Evolutionary conservation across 2,113 vertebrate genomes (phyloP), one percentile per base, ranked within the genome.

Genomic region (Mesocricetus auratus): DNA sequence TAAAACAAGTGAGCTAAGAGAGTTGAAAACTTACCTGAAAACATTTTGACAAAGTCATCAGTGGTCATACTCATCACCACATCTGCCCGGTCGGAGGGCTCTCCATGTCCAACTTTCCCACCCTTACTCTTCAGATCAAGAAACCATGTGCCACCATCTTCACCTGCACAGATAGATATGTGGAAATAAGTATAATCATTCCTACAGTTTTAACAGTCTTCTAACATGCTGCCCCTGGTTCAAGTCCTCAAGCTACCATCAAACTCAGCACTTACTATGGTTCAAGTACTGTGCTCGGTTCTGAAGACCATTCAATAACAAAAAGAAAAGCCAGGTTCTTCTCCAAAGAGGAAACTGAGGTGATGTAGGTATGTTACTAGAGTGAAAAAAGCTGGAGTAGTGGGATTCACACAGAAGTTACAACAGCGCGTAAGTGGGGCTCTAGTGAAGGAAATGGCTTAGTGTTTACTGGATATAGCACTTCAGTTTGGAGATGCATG

Each of bases 21-120:
- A 90, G 74, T 26, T 31, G 16, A 83, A 42, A 95, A 97, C 98
- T 97, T 66, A 99, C 99, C 99, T 98, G 99, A 97, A 96, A 99
- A 99, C 99, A 99, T 99, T 96, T 99, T 99, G 96, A 98, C 98
- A 97, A 99, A 99, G 98, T 99, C 99, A 0, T 73, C 96, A 5
- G 99, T 99, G 68, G 99, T 99, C 99, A 99, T 98, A 85, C 96
- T 98, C 99, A 99, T 99, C 50, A 99, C 96, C 6, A 99, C 99
- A 3, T 99, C 99, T 0, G 99, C 99, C 53, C 97, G 94, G 39
- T 90, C 53, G 0, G 99, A 95, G 0, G 99, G 99, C 42, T 99
- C 98, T 33, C 99, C 99, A 0, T 79, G 95, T 17, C 99, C 99
- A 0, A 98, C 97, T 0, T 96, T 97, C 33, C 99, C 99, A 0